phyloP scores from a whole-genome alignment of 2,797 vertebrate species.

The Gymnodraco acuticeps region DNA sequence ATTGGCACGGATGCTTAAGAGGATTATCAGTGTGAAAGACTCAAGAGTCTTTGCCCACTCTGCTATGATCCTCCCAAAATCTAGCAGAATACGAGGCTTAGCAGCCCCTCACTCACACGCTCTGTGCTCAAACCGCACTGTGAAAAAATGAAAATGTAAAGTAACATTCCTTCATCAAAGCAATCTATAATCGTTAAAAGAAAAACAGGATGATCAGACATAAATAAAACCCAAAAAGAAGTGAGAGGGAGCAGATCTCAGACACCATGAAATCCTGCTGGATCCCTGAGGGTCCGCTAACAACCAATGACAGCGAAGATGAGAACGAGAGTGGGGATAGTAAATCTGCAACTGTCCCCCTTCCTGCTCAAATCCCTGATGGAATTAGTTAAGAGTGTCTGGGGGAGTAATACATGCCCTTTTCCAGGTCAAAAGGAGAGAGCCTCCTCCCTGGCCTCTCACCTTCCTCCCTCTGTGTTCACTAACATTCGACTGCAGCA shows the following conservation, averaged over 20 bases:
- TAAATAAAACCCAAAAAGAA: constrained; percentile 33
- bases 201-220: constrained; percentile 33
- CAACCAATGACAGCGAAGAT: constrained; percentile 47
- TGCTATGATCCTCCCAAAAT: constrained; percentile 45
- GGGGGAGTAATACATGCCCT: constrained; percentile 56
- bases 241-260: constrained; percentile 41
- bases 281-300: constrained; percentile 39
- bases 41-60: constrained; percentile 44
- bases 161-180: neutral
- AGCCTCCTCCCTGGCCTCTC: constrained; percentile 15
- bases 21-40: constrained; percentile 69
- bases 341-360: constrained; percentile 54
- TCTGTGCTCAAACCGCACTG: constrained; percentile 3
- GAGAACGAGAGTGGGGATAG: constrained; percentile 34
- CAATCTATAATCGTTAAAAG: neutral
- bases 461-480: constrained; percentile 32
- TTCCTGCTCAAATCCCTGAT: constrained; percentile 52
- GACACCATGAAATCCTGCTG: constrained; percentile 42
- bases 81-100: constrained; percentile 31
- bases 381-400: constrained; percentile 68
- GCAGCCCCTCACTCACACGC: constrained; percentile 6
- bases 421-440: constrained; percentile 49
- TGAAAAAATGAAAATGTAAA: neutral
- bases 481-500: constrained; percentile 23
- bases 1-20: constrained; percentile 54